Conservation (phyloP, 2,113 vertebrate genomes). For the Psammodynastes pulverulentus region DNA sequence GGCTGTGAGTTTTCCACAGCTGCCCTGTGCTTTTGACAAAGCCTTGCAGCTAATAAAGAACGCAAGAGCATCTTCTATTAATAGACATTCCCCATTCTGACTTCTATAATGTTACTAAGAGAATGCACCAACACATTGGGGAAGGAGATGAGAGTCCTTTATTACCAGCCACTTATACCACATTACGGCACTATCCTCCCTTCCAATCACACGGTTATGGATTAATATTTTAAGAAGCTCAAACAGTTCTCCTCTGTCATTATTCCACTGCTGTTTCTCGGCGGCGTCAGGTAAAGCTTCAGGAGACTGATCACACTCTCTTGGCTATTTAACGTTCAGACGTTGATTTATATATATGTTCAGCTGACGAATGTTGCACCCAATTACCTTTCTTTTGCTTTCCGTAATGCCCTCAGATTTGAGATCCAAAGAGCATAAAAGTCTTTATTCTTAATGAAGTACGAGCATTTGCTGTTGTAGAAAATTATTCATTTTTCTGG, state of each 20-base stretch:
- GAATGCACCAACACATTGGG: conserved; percentile 13
- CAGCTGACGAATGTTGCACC: conserved; percentile 22
- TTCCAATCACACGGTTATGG: conserved; percentile 42
- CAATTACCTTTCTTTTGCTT: conserved; percentile 42
- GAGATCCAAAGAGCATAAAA: conserved; percentile 29
- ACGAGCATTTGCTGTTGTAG: conserved; percentile 32
- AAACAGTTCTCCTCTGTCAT: conserved; percentile 36
- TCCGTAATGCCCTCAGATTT: conserved; percentile 20
- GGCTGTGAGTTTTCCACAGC: neutral
- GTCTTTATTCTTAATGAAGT: conserved; percentile 40
- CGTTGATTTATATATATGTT: conserved; percentile 42
- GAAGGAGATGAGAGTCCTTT: conserved; percentile 22
- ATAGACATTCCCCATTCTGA: conserved; percentile 28
- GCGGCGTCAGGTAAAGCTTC: neutral
- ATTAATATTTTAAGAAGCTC: conserved; percentile 33
- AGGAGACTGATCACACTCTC: conserved; percentile 32
- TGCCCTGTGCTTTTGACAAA: neutral
- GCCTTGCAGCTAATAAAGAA: neutral
- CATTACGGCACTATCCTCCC: conserved; percentile 49
- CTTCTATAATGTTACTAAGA: neutral
- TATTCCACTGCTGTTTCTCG: conserved; percentile 11
- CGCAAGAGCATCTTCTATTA: neutral
- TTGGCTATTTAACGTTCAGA: conserved; percentile 25
- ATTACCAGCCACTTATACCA: conserved; percentile 47
- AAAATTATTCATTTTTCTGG: conserved; percentile 11